phyloP scores from a whole-genome alignment of 2,797 vertebrate genomes.

The Anguilla obscura region DNA sequence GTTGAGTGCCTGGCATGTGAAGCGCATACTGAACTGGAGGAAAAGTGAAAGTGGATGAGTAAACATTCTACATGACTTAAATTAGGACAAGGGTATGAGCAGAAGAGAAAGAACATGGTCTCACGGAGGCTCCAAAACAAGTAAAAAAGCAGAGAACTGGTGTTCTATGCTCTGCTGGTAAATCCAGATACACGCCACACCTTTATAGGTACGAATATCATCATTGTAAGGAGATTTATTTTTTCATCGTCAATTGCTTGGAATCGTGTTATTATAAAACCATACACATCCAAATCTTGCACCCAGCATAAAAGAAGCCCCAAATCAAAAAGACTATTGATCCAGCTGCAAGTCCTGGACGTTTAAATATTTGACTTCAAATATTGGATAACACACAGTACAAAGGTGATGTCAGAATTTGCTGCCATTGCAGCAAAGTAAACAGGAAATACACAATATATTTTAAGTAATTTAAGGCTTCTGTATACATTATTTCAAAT shows the following conservation, averaged over 20 bases:
- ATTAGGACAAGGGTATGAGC: background rate
- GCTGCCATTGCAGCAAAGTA: constrained; percentile 19
- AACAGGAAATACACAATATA: background rate
- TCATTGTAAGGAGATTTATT: background rate
- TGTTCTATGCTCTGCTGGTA: background rate
- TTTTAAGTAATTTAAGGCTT: constrained; percentile 15
- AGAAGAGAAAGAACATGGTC: background rate
- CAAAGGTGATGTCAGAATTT: constrained; percentile 23
- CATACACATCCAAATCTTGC: background rate
- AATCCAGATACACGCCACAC: background rate
- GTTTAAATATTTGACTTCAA: constrained; percentile 48
- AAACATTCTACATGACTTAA: background rate
- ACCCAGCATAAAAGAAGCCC: background rate
- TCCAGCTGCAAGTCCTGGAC: constrained; percentile 31
- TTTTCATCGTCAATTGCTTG: background rate
- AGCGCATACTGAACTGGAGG: background rate
- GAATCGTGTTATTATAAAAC: background rate
- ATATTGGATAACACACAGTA: constrained; percentile 38
- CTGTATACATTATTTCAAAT: background rate
- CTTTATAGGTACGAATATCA: background rate
- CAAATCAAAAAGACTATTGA: constrained; percentile 35
- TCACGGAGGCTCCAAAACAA: background rate
- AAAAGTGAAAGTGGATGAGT: background rate
- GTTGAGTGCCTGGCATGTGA: background rate
- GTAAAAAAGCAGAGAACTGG: background rate